Evolutionary conservation across 2,888 invertebrate genomes (phyloP).

Genomic region (Vannuccia rotundouncinata): DNA sequence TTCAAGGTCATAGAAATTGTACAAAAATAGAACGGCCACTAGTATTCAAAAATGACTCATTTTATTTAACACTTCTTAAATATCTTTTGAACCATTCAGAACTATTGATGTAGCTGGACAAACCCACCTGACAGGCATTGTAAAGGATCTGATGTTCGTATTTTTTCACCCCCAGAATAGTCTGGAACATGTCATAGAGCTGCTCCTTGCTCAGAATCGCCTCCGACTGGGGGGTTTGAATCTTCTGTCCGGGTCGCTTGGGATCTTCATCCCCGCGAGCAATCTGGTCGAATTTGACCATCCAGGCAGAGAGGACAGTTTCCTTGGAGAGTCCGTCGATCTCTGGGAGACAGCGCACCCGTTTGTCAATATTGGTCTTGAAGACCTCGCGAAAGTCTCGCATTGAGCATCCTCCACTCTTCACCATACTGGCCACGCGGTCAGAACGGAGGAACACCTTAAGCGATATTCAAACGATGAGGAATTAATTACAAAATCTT

Average conservation of each 20-base stretch:
- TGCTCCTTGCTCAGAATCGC: constrained; percentile 77
- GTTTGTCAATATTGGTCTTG: constrained; percentile 94
- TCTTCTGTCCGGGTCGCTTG: constrained; percentile 29
- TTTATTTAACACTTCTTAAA: too few relatives aligned
- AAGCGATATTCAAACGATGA: constrained; percentile 16
- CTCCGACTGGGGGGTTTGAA: constrained; percentile 37
- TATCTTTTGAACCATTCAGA: too few relatives aligned
- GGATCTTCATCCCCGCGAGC: constrained; percentile 60
- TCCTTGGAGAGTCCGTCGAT: constrained; percentile 96
- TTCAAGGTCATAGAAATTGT: too few relatives aligned
- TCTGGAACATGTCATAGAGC: constrained; percentile 99
- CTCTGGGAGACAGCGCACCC: constrained; percentile 91
- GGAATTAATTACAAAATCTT: too few relatives aligned
- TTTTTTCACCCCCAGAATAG: constrained; percentile 93
- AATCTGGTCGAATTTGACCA: constrained; percentile 96
- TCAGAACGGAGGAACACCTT: constrained; percentile 90
- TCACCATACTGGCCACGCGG: constrained; percentile 88
- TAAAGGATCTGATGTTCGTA: constrained; percentile 98
- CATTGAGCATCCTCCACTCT: constrained; percentile 92
- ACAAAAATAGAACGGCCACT: too few relatives aligned
- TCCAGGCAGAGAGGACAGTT: constrained; percentile 94
- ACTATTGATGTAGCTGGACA: too few relatives aligned
- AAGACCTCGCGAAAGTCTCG: constrained; percentile 97
- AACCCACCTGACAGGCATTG: constrained; percentile 86
- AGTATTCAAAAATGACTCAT: too few relatives aligned